A percentile compares a stretch with the other conserved stretches of the same genome.
Conservation (phyloP, 2,113 vertebrate species). For the Mesitornis unicolor region DNA sequence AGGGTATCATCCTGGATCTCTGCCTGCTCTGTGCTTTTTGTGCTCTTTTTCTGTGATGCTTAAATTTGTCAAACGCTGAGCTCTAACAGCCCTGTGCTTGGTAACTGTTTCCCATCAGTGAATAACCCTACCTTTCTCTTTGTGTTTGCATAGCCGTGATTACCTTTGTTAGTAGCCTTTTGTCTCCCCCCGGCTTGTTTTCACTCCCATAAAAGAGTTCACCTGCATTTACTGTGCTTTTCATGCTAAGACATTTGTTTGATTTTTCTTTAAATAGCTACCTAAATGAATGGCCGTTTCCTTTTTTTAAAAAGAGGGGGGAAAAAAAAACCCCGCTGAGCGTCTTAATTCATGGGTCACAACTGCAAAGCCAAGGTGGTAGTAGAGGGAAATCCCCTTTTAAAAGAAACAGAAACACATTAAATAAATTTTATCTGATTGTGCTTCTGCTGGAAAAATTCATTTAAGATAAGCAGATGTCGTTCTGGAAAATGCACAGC, state of each 20-base stretch:
- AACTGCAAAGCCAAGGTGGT: neutral
- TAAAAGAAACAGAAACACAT: neutral
- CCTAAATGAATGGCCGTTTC: neutral
- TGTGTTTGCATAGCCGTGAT: neutral
- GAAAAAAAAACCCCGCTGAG: neutral
- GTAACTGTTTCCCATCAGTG: rapidly evolving
- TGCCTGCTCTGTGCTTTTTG: neutral
- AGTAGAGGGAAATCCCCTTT: neutral
- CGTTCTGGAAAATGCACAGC: neutral
- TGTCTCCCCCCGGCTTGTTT: neutral
- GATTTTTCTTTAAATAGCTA: neutral
- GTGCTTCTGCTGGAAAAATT: neutral
- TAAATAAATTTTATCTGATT: neutral
- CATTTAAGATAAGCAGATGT: neutral
- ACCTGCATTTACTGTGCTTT: neutral
- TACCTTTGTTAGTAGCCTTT: neutral
- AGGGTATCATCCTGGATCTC: neutral
- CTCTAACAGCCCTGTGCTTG: neutral
- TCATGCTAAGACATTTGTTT: neutral
- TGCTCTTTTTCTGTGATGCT: neutral
- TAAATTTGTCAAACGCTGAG: neutral
- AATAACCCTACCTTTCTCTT: neutral
- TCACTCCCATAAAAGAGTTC: neutral
- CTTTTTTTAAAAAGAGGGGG: neutral
- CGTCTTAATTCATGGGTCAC: neutral